Evolutionary conservation across 2,888 invertebrate genomes (phyloP).

Genomic region (Campoplex nolae): DNA sequence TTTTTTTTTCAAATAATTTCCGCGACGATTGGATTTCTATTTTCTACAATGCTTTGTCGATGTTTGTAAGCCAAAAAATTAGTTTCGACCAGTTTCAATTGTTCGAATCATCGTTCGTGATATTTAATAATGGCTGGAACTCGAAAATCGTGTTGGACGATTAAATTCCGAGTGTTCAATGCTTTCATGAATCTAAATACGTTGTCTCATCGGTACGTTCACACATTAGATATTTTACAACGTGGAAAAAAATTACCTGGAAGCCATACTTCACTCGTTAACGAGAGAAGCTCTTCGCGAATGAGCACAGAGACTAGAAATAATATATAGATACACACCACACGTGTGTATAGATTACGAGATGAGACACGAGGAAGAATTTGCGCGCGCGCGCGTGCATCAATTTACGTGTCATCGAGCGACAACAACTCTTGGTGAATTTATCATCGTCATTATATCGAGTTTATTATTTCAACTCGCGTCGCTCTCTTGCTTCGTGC

Average conservation of each 20-base stretch:
- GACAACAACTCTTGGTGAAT: conserved; percentile 60
- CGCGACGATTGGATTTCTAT: too few relatives aligned
- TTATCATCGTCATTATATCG: conserved; percentile 69
- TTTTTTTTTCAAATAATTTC: too few relatives aligned
- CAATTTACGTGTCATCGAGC: conserved; percentile 71
- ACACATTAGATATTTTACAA: background rate
- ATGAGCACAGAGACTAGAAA: conserved; percentile 44
- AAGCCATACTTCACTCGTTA: conserved; percentile 71
- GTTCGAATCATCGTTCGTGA: too few relatives aligned
- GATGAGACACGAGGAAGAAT: conserved; percentile 54
- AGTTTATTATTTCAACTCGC: conserved; percentile 56
- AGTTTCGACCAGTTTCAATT: too few relatives aligned
- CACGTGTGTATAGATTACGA: background rate
- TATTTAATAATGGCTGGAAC: too few relatives aligned
- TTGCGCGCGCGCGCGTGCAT: conserved; percentile 63
- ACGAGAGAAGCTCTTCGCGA: conserved; percentile 65
- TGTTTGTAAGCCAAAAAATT: too few relatives aligned
- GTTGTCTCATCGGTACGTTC: background rate
- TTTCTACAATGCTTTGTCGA: too few relatives aligned
- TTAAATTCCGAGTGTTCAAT: background rate
- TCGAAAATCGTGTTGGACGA: too few relatives aligned
- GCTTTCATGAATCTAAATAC: background rate
- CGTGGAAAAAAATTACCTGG: conserved; percentile 65
- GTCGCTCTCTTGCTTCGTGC: conserved; percentile 15
- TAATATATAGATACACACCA: conserved; percentile 13